Percentiles rank a stretch among this genome's conserved stretches.
These are phyloP conservation scores for Tenthredo distinguenda DNA, from an alignment of 2,888 invertebrate species.

Conservation along the genomic window DNA sequence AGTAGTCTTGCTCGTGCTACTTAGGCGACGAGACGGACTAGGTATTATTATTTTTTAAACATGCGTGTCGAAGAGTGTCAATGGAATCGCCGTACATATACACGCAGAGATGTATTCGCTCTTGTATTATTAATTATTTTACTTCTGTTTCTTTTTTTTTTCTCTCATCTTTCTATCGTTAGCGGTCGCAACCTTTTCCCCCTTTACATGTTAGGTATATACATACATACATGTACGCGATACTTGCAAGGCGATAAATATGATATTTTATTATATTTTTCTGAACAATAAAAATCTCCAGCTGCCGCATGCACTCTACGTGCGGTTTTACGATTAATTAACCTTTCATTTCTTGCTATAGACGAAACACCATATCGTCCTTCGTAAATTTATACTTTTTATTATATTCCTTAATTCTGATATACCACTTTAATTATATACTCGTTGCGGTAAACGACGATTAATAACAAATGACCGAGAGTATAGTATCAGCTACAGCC, in stretches of 20 bases:
- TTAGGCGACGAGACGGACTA: slow-evolving; percentile 26
- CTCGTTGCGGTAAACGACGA: not conserved
- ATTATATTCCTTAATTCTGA: not conserved
- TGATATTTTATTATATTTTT: not conserved
- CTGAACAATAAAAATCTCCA: not conserved
- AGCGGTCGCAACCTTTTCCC: not conserved
- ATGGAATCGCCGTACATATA: not conserved
- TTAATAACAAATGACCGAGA: not conserved
- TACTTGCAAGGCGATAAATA: not conserved
- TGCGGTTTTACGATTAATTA: slow-evolving; percentile 2
- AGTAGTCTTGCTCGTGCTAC: slow-evolving; percentile 29
- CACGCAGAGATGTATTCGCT: not conserved
- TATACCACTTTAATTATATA: not conserved
- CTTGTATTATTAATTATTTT: not conserved
- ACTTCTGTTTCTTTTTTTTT: not conserved
- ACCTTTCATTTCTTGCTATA: not conserved
- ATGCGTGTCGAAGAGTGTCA: slow-evolving; percentile 4
- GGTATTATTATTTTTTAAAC: not conserved
- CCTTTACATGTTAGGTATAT: not conserved
- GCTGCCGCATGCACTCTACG: not conserved
- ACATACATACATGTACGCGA: not conserved
- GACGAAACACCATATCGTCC: not conserved
- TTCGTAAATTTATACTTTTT: not conserved
- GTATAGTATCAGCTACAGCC: not conserved
- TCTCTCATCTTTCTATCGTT: not conserved